Evolutionary conservation across 2,888 invertebrate genomes (phyloP).

Genomic region (Phalera bucephala): DNA sequence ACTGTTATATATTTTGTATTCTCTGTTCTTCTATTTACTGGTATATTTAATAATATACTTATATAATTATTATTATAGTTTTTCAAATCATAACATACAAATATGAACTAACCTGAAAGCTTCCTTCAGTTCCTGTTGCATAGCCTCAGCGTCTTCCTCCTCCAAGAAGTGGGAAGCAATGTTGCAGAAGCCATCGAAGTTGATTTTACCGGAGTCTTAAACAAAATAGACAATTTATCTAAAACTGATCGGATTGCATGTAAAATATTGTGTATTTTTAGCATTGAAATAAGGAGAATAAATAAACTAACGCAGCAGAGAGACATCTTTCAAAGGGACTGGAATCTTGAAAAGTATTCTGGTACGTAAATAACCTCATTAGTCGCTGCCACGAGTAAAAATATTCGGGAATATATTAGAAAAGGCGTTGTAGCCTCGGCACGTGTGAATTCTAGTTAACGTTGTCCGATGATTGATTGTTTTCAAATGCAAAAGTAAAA

Average conservation of each 20-base stretch:
- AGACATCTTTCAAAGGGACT: conserved; percentile 42
- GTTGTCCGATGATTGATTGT: conserved; percentile 46
- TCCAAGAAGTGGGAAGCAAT: conserved; percentile 97
- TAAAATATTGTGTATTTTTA: conserved; percentile 23
- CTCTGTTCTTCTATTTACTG: no score
- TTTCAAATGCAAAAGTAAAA: conserved; percentile 38
- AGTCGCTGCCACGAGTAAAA: conserved; percentile 65
- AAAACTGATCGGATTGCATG: conserved; percentile 19
- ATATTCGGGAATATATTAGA: conserved; percentile 64
- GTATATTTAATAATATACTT: no score
- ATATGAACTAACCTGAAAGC: conserved; percentile 88
- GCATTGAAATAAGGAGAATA: conserved; percentile 31
- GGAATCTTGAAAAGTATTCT: conserved; percentile 26
- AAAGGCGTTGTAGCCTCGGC: conserved; percentile 54
- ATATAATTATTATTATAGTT: no score
- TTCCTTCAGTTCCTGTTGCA: conserved; percentile 98
- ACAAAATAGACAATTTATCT: conserved; percentile 19
- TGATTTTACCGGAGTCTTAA: conserved; percentile 92
- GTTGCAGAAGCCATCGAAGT: conserved; percentile 96
- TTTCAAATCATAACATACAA: no score
- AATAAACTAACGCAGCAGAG: conserved; percentile 41
- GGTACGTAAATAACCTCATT: conserved; percentile 67
- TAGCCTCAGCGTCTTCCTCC: conserved; percentile 97
- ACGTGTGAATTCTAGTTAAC: conserved; percentile 38
- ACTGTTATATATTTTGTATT: no score